Percentiles rank a stretch among this genome's conserved stretches.
Evolutionary conservation across 2,113 vertebrate species (phyloP).

Genomic region (Gymnocephalus cernua): DNA sequence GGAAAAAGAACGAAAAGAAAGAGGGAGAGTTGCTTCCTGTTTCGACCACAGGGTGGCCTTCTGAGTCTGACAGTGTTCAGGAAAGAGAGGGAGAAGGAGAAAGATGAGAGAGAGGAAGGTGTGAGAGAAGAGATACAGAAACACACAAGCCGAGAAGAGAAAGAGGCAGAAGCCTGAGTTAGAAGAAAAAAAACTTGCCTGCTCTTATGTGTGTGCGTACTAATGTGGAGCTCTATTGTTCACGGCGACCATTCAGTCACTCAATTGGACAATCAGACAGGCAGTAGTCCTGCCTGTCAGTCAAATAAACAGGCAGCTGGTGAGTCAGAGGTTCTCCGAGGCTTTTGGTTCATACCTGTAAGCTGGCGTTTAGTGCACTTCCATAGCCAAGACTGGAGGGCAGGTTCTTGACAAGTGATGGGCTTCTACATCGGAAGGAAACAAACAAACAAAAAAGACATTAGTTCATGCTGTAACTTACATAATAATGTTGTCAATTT

Average conservation of each 20-base stretch:
- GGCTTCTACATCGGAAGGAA: constrained; percentile 87
- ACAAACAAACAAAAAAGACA: constrained; percentile 9
- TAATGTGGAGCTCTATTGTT: constrained; percentile 43
- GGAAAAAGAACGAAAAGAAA: constrained; percentile 62
- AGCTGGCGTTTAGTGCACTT: constrained; percentile 97
- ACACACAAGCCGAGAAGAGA: constrained; percentile 13
- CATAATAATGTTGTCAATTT: background rate
- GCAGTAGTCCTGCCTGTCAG: constrained; percentile 28
- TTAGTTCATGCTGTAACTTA: background rate
- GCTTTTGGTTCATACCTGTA: constrained; percentile 89
- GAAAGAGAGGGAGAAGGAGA: constrained; percentile 3
- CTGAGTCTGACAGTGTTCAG: constrained; percentile 58
- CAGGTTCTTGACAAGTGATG: constrained; percentile 98
- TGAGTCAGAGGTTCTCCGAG: constrained; percentile 19
- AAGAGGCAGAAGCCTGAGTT: background rate
- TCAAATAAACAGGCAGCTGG: constrained; percentile 28
- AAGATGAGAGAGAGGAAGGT: background rate
- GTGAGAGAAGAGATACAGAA: constrained; percentile 15
- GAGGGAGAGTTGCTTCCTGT: constrained; percentile 67
- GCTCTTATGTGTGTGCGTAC: constrained; percentile 11
- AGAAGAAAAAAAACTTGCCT: constrained; percentile 48
- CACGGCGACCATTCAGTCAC: constrained; percentile 19
- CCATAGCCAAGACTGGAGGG: constrained; percentile 98
- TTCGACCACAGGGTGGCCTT: constrained; percentile 80
- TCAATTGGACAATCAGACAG: constrained; percentile 38